These are phyloP conservation scores for Neosalanx taihuensis DNA, from an alignment of 2,797 vertebrate genomes.

Conservation along the genomic window DNA sequence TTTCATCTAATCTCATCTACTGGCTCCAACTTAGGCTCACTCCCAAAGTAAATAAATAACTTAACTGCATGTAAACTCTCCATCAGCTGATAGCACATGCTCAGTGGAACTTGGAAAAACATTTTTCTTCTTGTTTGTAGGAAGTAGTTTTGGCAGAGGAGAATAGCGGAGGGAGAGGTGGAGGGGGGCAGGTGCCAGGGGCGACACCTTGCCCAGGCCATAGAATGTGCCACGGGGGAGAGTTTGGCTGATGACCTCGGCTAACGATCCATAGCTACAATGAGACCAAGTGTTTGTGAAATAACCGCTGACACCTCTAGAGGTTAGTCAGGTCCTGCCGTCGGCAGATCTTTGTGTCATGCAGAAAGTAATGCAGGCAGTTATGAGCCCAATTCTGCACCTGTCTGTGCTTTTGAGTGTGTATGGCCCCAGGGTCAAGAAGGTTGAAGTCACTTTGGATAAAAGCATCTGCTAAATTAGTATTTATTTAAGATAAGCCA, in stretches of 20 bases:
- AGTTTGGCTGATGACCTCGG: not conserved
- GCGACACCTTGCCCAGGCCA: not conserved
- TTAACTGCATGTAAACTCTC: not conserved
- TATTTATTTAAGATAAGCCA: not conserved
- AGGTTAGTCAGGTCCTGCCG: not conserved
- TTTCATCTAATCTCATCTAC: constrained; percentile 7
- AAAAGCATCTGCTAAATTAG: too few relatives aligned
- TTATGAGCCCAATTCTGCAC: not conserved
- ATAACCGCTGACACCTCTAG: not conserved
- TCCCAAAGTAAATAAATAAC: constrained; percentile 5
- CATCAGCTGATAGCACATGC: not conserved
- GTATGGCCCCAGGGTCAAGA: not conserved
- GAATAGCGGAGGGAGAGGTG: not conserved
- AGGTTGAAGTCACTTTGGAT: too few relatives aligned
- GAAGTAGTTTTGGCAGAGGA: constrained; percentile 1
- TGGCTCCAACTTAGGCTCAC: not conserved
- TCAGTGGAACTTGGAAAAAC: constrained; percentile 11
- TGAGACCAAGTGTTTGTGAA: not conserved
- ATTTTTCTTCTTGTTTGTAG: constrained; percentile 4
- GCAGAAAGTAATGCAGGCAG: not conserved
- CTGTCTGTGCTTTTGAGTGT: not conserved
- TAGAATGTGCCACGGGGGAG: not conserved
- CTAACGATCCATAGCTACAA: not conserved
- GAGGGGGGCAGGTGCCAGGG: not conserved
- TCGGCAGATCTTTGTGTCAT: not conserved